These are phyloP conservation scores for Sturnus vulgaris DNA, from an alignment of 2,113 vertebrate species.

Conservation along the genomic window DNA sequence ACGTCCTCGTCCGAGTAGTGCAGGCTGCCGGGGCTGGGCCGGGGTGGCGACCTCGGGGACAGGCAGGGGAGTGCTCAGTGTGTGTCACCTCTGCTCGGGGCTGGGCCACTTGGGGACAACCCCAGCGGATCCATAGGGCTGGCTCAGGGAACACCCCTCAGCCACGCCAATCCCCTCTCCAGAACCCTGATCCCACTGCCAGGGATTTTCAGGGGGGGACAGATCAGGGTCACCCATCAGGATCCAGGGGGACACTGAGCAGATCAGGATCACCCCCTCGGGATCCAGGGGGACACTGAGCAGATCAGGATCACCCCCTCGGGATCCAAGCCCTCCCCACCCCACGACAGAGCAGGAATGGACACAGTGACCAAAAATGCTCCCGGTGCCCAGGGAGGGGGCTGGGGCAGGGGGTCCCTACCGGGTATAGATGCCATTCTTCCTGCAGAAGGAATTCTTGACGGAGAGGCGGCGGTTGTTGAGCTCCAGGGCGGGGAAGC, in stretches of 20 bases:
- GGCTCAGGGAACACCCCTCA: background rate
- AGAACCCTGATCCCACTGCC: background rate
- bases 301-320: background rate
- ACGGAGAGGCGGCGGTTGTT: slow-evolving; percentile 94
- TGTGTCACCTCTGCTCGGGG: fast-evolving
- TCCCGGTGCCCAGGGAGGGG: background rate
- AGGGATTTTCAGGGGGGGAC: background rate
- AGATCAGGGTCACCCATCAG: too few species aligned
- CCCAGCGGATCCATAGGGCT: fast-evolving
- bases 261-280: background rate
- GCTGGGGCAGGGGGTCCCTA: background rate
- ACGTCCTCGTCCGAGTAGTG: slow-evolving; percentile 97
- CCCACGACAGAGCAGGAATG: fast-evolving
- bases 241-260: fast-evolving
- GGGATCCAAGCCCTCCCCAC: background rate
- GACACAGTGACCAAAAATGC: fast-evolving
- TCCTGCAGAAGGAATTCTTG: slow-evolving; percentile 96
- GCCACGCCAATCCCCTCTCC: fast-evolving
- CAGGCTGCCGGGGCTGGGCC: slow-evolving; percentile 94
- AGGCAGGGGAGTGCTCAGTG: fast-evolving
- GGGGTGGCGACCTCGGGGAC: slow-evolving; percentile 84
- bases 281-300: background rate
- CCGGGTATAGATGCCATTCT: slow-evolving; percentile 97
- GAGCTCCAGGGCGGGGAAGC: slow-evolving; percentile 93
- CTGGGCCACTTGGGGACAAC: background rate